Evolutionary conservation across 2,797 vertebrate species (phyloP).

Genomic region (Acestrorhynchus altus): DNA sequence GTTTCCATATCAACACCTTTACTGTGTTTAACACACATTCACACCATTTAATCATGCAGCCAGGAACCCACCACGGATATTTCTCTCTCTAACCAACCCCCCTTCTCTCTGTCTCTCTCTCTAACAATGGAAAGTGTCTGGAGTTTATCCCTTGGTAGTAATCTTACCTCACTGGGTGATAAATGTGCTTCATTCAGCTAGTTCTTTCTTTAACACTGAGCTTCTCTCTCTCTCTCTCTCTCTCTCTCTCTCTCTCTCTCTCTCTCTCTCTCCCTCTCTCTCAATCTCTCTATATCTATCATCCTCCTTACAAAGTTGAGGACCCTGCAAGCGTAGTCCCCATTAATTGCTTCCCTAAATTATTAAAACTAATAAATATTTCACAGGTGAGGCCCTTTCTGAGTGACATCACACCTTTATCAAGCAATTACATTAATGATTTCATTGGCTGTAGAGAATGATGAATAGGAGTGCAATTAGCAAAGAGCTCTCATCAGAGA

Average conservation of each 20-base stretch:
- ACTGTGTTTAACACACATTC: neutral
- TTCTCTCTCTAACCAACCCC: neutral
- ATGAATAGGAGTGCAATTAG: conserved; percentile 85
- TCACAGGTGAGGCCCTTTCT: conserved; percentile 78
- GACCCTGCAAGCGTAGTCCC: conserved; percentile 71
- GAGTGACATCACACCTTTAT: conserved; percentile 79
- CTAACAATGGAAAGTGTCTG: too few species aligned
- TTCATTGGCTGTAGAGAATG: conserved; percentile 83
- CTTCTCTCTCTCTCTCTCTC: neutral
- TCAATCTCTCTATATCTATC: neutral
- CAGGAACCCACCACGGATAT: neutral
- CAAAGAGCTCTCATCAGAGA: conserved; percentile 73
- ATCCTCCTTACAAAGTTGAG: conserved; percentile 55
- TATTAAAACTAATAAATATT: conserved; percentile 85
- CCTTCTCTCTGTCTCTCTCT: neutral
- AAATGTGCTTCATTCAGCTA: conserved; percentile 8
- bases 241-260: neutral
- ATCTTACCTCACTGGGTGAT: conserved; percentile 9
- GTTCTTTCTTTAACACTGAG: neutral
- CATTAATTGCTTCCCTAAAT: conserved; percentile 79
- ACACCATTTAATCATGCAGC: neutral
- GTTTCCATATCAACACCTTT: conserved; percentile 1
- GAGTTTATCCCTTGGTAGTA: neutral
- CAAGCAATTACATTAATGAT: conserved; percentile 78
- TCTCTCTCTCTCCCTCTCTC: conserved; percentile 6